Evolutionary conservation across 1,140 invertebrate species (phyloP).

Genomic region (Drosophila prosaltans): DNA sequence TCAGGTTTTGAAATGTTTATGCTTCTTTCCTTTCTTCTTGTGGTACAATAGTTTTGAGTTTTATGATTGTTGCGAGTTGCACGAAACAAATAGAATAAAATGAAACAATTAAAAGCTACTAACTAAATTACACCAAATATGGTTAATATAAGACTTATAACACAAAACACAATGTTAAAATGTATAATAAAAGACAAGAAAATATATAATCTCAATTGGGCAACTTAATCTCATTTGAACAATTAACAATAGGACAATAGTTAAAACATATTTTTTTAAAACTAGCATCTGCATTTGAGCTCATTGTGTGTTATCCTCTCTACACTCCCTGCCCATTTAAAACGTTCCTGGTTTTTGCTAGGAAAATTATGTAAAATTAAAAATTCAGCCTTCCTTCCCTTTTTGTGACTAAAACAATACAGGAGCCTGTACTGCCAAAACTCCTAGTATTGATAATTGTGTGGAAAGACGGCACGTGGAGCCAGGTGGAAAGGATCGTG

Average conservation of each 20-base stretch:
- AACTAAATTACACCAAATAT: constrained; percentile 19
- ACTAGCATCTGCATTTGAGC: constrained; percentile 48
- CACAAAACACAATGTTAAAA: constrained; percentile 32
- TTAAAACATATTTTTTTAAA: constrained; percentile 38
- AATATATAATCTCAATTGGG: constrained; percentile 60
- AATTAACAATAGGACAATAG: constrained; percentile 46
- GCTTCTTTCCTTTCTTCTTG: constrained; percentile 18
- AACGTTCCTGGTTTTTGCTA: constrained; percentile 51
- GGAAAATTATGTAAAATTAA: constrained; percentile 61
- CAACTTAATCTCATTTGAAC: constrained; percentile 48
- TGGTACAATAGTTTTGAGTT: constrained; percentile 65
- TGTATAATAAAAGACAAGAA: constrained; percentile 26
- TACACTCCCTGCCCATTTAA: constrained; percentile 15
- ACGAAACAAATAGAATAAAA: constrained; percentile 23
- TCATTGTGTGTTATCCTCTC: constrained; percentile 20
- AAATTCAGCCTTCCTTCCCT: constrained; percentile 76
- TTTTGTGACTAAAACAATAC: constrained; percentile 70
- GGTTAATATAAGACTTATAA: constrained; percentile 33
- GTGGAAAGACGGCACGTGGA: constrained; percentile 88
- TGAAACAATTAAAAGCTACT: constrained; percentile 48
- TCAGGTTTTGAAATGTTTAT: constrained; percentile 75
- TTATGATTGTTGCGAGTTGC: constrained; percentile 78
- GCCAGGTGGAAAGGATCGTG: constrained; percentile 88
- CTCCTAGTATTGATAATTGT: constrained; percentile 83
- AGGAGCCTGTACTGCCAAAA: constrained; percentile 15